Conservation (phyloP, 2,888 invertebrate genomes). For the Bursaphelenchus okinawaensis region DNA sequence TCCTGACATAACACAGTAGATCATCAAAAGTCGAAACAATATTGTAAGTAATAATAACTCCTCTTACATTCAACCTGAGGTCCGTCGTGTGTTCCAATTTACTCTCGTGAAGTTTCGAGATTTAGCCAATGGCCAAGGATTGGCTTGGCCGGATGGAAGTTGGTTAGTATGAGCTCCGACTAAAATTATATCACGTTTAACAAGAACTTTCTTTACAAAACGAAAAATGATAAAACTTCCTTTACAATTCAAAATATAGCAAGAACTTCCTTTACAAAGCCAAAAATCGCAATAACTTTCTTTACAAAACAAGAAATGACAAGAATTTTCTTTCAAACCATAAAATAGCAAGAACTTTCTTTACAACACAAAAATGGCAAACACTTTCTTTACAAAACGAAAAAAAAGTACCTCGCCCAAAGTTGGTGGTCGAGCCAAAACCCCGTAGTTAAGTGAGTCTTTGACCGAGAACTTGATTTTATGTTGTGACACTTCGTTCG, state of each 20-base stretch:
- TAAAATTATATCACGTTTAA: constrained; percentile 6
- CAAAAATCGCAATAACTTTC: no score
- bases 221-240: neutral
- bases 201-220: neutral
- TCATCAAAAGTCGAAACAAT: no score
- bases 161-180: constrained; percentile 36
- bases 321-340: neutral
- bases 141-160: constrained; percentile 21
- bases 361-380: no score
- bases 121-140: constrained; percentile 5
- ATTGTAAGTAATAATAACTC: no score
- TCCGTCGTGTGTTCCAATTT: neutral
- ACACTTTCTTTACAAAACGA: neutral
- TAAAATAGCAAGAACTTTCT: constrained; percentile 11
- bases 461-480: constrained; percentile 50
- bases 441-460: constrained; percentile 50
- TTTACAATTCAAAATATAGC: constrained; percentile 9
- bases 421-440: constrained; percentile 42
- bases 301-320: no score
- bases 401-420: constrained; percentile 43
- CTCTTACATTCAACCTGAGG: no score
- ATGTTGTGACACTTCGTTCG: constrained; percentile 45
- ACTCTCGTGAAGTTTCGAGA: neutral
- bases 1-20: no score
- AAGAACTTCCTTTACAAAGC: neutral